Evolutionary conservation across 2,797 vertebrate genomes (phyloP), one percentile per base, ranked within the genome.

Genomic region (Enteromius unitaeniatus): DNA sequence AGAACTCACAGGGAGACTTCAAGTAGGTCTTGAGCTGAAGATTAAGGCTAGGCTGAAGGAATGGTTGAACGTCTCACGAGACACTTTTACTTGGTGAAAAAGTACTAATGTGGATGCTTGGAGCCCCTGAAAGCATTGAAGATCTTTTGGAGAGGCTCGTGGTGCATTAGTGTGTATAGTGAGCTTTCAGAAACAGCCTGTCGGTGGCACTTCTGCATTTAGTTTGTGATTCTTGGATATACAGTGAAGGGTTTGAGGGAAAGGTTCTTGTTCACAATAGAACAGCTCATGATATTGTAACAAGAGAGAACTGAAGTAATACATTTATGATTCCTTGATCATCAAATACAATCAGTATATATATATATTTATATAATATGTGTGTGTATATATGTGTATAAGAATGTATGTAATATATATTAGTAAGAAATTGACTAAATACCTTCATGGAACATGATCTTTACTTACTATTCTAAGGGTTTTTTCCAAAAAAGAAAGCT

Each of bases 261-360:
- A 55, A 37, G 3, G 21, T n/a, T 13, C 19, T 14, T n/a, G 8
- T 40, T 17, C n/a, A 77, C 6, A 77, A 28, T 28, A 45, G 14
- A 64, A 62, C 15, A 17, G 40, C 58, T 40, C 26, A 40, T 37
- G 14, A 67, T 23, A 21, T 28, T 15, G 26, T 5, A 8, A 9
- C 53, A 55, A 68, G 34, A 47, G 72, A 87, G 87, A 89, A 82
- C 83, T 89, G 65, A 85, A 82, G 89, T 92, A 92, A 93, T 92
- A 88, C 53, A 14, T 81, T 73, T 85, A 88, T 88, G 87, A 89
- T 88, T 90, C 91, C 91, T 90, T 92, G 90, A 89, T 91, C 92
- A 88, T 86, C 87, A 79, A 34, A 90, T 91, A 17, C 47, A 47
- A 4, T 47, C 13, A 31, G 31, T 31, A 31, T 31, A 3, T 31